Evolutionary conservation across 2,797 vertebrate genomes (phyloP).

Genomic region (Sternotherus odoratus): DNA sequence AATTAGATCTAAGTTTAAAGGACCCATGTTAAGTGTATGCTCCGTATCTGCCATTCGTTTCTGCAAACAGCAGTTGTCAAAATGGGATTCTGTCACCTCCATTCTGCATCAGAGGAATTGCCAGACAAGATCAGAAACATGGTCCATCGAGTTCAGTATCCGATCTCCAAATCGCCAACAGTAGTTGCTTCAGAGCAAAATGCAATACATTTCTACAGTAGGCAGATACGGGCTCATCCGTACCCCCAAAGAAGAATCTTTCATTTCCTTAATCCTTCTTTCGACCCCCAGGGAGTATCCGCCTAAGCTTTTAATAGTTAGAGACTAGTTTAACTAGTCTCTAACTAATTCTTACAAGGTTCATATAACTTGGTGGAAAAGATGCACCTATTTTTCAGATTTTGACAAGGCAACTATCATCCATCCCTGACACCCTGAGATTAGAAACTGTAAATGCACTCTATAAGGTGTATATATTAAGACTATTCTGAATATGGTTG

Average conservation of each 20-base stretch:
- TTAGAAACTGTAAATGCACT: background rate
- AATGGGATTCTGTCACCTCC: fast-evolving
- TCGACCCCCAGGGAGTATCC: too few relatives aligned
- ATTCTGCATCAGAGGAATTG: fast-evolving
- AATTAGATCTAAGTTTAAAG: background rate
- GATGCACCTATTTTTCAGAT: too few relatives aligned
- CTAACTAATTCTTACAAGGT: too few relatives aligned
- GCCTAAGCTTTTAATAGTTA: too few relatives aligned
- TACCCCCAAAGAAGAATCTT: too few relatives aligned
- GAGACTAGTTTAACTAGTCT: too few relatives aligned
- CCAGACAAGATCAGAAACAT: background rate
- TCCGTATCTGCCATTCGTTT: background rate
- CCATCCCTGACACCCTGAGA: background rate
- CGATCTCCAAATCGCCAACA: background rate
- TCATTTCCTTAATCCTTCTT: background rate
- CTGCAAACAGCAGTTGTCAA: background rate
- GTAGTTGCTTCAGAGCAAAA: fast-evolving
- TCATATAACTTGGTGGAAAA: too few relatives aligned
- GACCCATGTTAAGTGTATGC: background rate
- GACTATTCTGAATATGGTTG: fast-evolving
- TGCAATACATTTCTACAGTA: background rate
- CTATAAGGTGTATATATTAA: fast-evolving
- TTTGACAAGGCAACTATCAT: too few relatives aligned
- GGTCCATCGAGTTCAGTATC: background rate
- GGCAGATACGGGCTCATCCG: background rate